Evolutionary conservation across 2,797 vertebrate genomes (phyloP).

Genomic region (Falco rusticolus): DNA sequence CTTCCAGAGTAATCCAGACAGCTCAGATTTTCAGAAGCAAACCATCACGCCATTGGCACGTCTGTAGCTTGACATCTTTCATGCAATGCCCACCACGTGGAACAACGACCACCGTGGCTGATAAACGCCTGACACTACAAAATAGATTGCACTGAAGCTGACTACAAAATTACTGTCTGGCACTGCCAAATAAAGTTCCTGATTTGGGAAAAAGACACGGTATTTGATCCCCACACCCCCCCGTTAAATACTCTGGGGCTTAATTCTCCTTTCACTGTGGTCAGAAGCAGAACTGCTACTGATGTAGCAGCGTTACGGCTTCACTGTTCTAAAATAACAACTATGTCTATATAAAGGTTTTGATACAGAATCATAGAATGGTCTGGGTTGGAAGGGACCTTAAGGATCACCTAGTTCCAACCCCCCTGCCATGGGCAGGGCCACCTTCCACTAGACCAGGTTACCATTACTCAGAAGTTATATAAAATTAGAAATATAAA

Average conservation of each 20-base stretch:
- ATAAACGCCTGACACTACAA: neutral
- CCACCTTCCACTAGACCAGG: too few species aligned
- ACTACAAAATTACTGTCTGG: neutral
- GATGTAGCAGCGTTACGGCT: neutral
- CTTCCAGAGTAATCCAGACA: neutral
- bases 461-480: neutral
- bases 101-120: accelerated
- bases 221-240: too few species aligned
- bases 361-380: neutral
- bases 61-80: too few species aligned
- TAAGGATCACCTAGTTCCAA: too few species aligned
- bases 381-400: too few species aligned
- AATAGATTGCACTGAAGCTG: neutral
- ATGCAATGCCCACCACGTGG: accelerated
- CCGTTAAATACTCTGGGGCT: neutral
- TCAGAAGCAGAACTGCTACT: neutral
- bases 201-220: neutral
- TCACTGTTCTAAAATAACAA: neutral
- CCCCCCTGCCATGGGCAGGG: too few species aligned
- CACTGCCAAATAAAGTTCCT: neutral
- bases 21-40: neutral
- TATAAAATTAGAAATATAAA: neutral
- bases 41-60: accelerated
- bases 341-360: neutral
- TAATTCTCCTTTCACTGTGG: neutral